These are phyloP conservation scores for Scaeva pyrastri DNA, from an alignment of 2,888 invertebrate species.

Conservation along the genomic window DNA sequence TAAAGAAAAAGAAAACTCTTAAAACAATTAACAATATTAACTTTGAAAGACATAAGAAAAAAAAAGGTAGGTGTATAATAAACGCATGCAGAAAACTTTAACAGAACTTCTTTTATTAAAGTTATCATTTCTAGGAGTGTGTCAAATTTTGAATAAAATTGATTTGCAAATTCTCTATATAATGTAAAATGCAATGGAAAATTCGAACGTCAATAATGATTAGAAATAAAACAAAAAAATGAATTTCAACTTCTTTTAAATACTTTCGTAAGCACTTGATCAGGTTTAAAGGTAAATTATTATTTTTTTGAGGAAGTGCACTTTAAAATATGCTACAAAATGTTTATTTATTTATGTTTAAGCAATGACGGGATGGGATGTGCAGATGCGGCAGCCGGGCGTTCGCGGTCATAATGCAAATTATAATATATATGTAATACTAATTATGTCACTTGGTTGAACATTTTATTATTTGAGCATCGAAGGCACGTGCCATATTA, in stretches of 20 bases:
- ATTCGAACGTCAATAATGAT: constrained; percentile 37
- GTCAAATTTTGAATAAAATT: constrained; percentile 19
- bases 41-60: neutral
- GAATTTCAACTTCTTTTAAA: no score
- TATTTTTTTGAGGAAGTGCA: constrained; percentile 13
- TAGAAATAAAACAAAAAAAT: neutral
- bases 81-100: constrained; percentile 63
- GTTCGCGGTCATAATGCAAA: constrained; percentile 9
- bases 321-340: constrained; percentile 48
- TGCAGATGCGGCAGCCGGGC: constrained; percentile 13
- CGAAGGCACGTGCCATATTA: constrained; percentile 56
- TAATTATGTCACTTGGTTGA: constrained; percentile 15
- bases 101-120: constrained; percentile 5
- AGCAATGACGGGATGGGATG: constrained; percentile 21
- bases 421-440: neutral
- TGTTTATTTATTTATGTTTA: constrained; percentile 40
- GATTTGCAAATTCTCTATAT: constrained; percentile 1
- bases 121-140: constrained; percentile 12
- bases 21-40: neutral
- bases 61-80: constrained; percentile 5
- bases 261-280: neutral
- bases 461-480: constrained; percentile 20
- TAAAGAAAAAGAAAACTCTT: neutral
- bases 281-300: constrained; percentile 27
- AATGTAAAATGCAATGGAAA: constrained; percentile 40